phyloP scores from a whole-genome alignment of 2,113 vertebrate genomes.

The Gasterosteus aculeatus region DNA sequence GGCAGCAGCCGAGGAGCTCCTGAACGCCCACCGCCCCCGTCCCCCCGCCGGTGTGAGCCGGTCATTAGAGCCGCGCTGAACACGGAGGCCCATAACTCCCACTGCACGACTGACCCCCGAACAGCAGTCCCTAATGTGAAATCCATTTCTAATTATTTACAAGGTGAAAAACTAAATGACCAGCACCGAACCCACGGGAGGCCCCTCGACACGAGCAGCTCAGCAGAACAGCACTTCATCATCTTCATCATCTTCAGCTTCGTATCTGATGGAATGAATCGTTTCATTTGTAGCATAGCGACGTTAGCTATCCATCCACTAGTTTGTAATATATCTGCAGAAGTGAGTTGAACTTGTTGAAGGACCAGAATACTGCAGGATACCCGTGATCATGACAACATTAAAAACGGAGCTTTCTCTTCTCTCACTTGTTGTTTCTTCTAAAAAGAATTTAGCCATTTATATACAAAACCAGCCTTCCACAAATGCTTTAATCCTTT shows the following conservation, averaged over 20 bases:
- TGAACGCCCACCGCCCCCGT: conserved; percentile 3
- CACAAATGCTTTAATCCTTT: conserved; percentile 26
- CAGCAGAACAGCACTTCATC: conserved; percentile 23
- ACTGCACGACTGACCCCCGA: conserved; percentile 58
- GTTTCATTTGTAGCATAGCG: not conserved
- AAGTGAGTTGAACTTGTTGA: not conserved
- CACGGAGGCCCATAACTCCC: conserved; percentile 41
- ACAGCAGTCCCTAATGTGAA: conserved; percentile 68
- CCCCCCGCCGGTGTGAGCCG: conserved; percentile 21
- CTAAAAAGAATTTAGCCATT: conserved; percentile 16
- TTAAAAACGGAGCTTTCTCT: not conserved
- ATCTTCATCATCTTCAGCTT: not conserved
- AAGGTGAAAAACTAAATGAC: conserved; percentile 52
- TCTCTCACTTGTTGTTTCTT: conserved; percentile 19
- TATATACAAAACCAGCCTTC: conserved; percentile 12
- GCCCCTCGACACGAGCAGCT: conserved; percentile 30
- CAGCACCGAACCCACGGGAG: conserved; percentile 25
- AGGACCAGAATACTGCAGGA: not conserved
- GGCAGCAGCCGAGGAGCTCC: conserved; percentile 45
- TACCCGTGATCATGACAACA: conserved; percentile 2
- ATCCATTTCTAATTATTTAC: conserved; percentile 67
- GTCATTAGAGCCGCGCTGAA: conserved; percentile 60
- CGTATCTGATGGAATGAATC: not conserved
- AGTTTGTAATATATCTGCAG: not conserved
- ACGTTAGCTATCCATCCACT: not conserved